These are phyloP conservation scores for Ophioderma brevispina DNA, from an alignment of 35 echinoderm and acorn worm genomes.

Conservation along the genomic window DNA sequence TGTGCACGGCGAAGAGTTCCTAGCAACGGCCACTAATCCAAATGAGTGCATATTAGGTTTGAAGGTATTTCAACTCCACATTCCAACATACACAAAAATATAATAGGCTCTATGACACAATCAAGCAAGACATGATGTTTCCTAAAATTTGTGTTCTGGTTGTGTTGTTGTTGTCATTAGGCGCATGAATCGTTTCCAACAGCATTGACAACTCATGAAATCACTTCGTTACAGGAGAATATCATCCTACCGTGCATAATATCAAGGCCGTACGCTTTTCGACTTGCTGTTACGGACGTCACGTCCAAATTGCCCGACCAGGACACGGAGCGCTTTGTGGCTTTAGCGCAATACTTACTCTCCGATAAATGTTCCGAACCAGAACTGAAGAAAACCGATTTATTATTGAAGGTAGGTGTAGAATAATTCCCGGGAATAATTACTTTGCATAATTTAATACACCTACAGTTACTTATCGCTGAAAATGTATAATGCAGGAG, in stretches of 20 bases:
- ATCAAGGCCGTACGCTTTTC: not conserved
- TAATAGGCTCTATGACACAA: too few species aligned
- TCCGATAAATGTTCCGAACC: slow-evolving; percentile 19
- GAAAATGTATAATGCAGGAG: too few species aligned
- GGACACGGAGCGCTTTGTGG: slow-evolving; percentile 30
- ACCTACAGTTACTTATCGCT: too few species aligned
- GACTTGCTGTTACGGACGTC: slow-evolving; percentile 15
- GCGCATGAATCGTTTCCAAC: too few species aligned
- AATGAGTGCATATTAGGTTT: not conserved
- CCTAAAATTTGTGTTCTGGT: too few species aligned
- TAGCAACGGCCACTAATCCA: not conserved
- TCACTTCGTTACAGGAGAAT: not conserved
- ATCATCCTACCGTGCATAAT: not conserved
- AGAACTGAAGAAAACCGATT: slow-evolving; percentile 36
- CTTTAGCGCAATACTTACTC: slow-evolving; percentile 11
- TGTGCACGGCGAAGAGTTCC: not conserved
- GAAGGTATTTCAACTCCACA: too few species aligned
- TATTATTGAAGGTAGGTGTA: slow-evolving; percentile 18
- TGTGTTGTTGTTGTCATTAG: too few species aligned
- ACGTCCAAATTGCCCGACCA: slow-evolving; percentile 5
- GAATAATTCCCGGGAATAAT: too few species aligned
- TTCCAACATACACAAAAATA: too few species aligned
- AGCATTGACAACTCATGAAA: too few species aligned
- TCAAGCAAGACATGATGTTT: too few species aligned
- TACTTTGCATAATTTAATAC: too few species aligned